Percentiles rank a stretch among this genome's conserved stretches.
Evolutionary conservation across 2,797 vertebrate genomes (phyloP).

Genomic region (Chelonia mydas): DNA sequence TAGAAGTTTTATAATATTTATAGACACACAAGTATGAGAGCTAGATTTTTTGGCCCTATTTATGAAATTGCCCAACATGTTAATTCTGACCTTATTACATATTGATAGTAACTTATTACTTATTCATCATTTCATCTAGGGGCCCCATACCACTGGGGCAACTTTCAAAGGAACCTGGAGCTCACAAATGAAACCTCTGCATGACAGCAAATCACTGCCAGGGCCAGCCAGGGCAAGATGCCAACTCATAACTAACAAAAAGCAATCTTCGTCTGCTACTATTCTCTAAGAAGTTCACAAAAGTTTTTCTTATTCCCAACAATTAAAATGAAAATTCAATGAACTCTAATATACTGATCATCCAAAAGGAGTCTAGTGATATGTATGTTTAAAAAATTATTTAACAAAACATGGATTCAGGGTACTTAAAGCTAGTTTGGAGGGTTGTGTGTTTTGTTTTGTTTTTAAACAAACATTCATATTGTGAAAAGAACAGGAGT

Average conservation of each 20-base stretch:
- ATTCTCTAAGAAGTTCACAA: not conserved
- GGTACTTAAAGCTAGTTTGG: not conserved
- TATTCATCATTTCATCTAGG: not conserved
- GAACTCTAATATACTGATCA: not conserved
- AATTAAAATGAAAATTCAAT: not conserved
- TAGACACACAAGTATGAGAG: not conserved
- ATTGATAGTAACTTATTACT: not conserved
- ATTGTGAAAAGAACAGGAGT: not conserved
- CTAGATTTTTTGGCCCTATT: not conserved
- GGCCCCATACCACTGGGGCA: not conserved
- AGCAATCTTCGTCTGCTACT: not conserved
- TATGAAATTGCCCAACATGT: not conserved
- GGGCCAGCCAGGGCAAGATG: not conserved
- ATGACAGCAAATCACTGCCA: not conserved
- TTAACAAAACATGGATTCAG: not conserved
- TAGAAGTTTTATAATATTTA: not conserved
- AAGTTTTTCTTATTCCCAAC: not conserved
- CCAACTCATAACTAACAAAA: not conserved
- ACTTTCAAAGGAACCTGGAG: not conserved
- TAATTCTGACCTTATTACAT: not conserved
- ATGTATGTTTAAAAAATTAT: not conserved
- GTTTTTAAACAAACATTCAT: not conserved
- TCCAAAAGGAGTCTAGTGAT: not conserved
- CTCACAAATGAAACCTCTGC: not conserved
- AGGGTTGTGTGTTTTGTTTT: no score